Base-by-base conservation (phyloP, 1,140 invertebrate species). In the Yoshiicerus persimilis region DNA sequence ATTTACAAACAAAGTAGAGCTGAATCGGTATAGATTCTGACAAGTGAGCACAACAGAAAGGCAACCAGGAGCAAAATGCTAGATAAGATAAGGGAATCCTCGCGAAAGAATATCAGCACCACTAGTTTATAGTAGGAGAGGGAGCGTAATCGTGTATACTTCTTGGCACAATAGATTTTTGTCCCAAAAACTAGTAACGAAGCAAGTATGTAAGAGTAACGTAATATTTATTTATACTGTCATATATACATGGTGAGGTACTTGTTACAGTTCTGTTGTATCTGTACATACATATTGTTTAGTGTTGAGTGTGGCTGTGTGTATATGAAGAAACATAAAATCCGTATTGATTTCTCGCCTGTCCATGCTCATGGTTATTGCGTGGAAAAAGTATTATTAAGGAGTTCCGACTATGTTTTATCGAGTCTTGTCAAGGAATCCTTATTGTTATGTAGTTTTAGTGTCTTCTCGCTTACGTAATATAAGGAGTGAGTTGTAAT, bases 311-410 rank as follows among this genome's bases (percentile, higher is more conserved):
- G 30, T 16, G 30, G 25, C 23, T 70, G 66, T 32, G 25, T 70
- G n/a, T 32, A 23, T 75, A 36, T 8, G 25, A 30, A 70, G 20
- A 80, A 20, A 80, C 75, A 80, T 34, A 80, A 80, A 80, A 80
- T 80, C 75, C 75, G 30, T 80, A 80, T 80, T 80, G 75, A 80
- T 80, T 70, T 70, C 64, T 70, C 34, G 75, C n/a, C 64, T 80
- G 75, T 80, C 75, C 75, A 80, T 80, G 75, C 75, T 80, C 34
- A 9, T 38, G 75, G 75, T 80, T 80, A 80, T 80, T 80, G 75
- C 75, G 75, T 80, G 75, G 75, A 80, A 80, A 80, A 80, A 80
- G 75, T 80, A 80, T 80, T 80, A 80, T 80, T 80, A 80, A 80
- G 75, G 34, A 38, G 75, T 80, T 80, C 23, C 34, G 30, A 38